Evolutionary conservation across 2,888 invertebrate species (phyloP), one percentile per base, ranked within the genome.

Genomic region (Dusona sp.): DNA sequence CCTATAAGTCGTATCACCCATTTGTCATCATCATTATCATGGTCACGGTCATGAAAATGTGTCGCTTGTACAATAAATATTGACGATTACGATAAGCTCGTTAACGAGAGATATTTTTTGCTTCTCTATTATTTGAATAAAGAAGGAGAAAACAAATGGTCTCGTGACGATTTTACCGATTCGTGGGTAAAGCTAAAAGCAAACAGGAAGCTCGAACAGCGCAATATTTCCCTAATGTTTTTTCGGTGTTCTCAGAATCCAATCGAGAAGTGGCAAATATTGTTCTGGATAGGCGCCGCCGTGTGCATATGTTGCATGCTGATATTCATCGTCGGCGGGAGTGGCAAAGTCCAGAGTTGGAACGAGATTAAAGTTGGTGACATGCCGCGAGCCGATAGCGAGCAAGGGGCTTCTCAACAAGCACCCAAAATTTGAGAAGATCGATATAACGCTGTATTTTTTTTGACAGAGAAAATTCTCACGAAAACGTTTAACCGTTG

Each of bases 341-440:
- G 93, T 38, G 94, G 93, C 45, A 89, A 94, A 64, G 91, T 93
- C 65, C 95, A 95, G 79, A 86, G 89, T 6, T 95, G 94, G 94
- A 95, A 94, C 70, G 92, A 93, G 65, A 54, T 88, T 2, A 79
- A 83, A 42, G 29, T 73, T 16, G 29, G 19, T 0, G 83, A 64
- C n/a, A 45, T 72, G 16, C 61, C 29, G 29, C 61, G 33, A 9
- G 51, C 65, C 25, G 51, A 48, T 19, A 70, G 45, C 67, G 72
- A 70, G 61, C 48, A 36, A 33, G 67, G 36, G 8, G 38, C 68
- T 16, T 29, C 57, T 54, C 48, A 65, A 22, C 77, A 29, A 51
- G 29, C 79, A 16, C 74, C 19, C 25, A 84, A 79, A 54, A 83
- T 83, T 86, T 83, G 78, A 75, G 8, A 22, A 19, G 2, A 11